Evolutionary conservation across 2,113 vertebrate species (phyloP), one percentile per base, ranked within the genome.

Genomic region (Toxostoma redivivum): DNA sequence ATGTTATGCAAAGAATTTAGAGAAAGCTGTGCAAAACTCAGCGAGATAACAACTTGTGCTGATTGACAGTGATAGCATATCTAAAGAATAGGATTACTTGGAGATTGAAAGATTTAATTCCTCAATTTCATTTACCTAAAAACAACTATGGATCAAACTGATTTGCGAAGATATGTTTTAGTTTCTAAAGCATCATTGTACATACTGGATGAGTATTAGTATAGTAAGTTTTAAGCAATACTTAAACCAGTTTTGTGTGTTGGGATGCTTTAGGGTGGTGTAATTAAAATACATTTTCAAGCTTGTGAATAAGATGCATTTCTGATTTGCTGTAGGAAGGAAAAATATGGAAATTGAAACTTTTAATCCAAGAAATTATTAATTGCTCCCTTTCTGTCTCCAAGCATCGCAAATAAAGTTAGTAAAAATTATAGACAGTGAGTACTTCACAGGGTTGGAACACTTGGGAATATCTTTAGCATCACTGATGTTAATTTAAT

Each of bases 151-250:
- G 20, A 61, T 84, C 38, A 67, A 84, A n/a, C 4, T 20, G 14
- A 1, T 48, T 76, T 56, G 10, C 0, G 0, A 85, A 81, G 12
- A 28, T 70, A 4, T 1, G 3, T 50, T 5, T 1, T 35, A 10
- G 3, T 40, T 80, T 86, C 58, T 67, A 60, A 86, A 51, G 3
- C 18, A 24, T 37, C 14, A 2, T 12, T 40, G 8, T 61, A 45
- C 11, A 6, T 81, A 15, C 7, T 67, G 12, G 6, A 62, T 42
- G 4, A 64, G 2, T 65, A 23, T 33, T 22, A 57, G 7, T 65
- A 25, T 40, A 45, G 18, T 45, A 37, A 50, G 11, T 48, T 92
- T 77, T 27, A 81, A 50, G 8, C 62, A 40, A 28, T 51, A 27
- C 5, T 69, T 58, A 54, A 88, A 60, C 2, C 4, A 35, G 6